Base-by-base conservation (phyloP, 2,888 invertebrate genomes). In the Tiphia femorata region DNA sequence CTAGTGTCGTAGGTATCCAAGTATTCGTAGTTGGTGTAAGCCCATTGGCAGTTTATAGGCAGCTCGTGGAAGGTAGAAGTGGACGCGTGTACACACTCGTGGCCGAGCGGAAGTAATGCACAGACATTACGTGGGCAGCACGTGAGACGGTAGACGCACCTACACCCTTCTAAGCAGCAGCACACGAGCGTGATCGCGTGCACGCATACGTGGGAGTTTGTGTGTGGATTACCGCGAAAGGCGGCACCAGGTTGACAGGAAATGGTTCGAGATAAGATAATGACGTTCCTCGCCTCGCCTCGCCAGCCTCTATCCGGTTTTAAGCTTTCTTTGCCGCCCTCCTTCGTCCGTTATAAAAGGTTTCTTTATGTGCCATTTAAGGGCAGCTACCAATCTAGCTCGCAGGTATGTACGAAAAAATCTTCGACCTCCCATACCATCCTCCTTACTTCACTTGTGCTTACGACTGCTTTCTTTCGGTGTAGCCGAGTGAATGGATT, bases 221-320 rank as follows among this genome's bases (percentile, higher is more conserved):
- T 55, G 58, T 70, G 49, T 46, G 64, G n/a, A 67, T 70, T 64
- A 68, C 66, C 55, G 72, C 72, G 75, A 74, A 70, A 75, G 70
- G 73, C 70, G 69, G 70, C 69, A 70, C 71, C 76, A 78, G 78
- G 78, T 78, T 78, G 79, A 78, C 78, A 78, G 79, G 78, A 78
- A 78, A 77, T 76, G 78, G 75, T 76, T 76, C 67, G 75, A 77
- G 79, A 78, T 78, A 78, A 78, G 78, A 79, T 79, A 78, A 79
- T 78, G 61, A 69, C 62, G 57, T 58, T 63, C 73, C 67, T 68
- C 66, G 72, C 72, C 73, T 66, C 67, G 62, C 52, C 60, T 67
- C 65, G 64, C 70, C n/a, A n/a, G n/a, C n/a, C n/a, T n/a, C n/a
- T n/a, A 33, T 33, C 33, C 33, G 42, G 67, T 64, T n/a, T n/a